Evolutionary conservation across 1,140 invertebrate genomes (phyloP), one percentile per base, ranked within the genome.

Genomic region (Lordiphosa clarofinis): DNA sequence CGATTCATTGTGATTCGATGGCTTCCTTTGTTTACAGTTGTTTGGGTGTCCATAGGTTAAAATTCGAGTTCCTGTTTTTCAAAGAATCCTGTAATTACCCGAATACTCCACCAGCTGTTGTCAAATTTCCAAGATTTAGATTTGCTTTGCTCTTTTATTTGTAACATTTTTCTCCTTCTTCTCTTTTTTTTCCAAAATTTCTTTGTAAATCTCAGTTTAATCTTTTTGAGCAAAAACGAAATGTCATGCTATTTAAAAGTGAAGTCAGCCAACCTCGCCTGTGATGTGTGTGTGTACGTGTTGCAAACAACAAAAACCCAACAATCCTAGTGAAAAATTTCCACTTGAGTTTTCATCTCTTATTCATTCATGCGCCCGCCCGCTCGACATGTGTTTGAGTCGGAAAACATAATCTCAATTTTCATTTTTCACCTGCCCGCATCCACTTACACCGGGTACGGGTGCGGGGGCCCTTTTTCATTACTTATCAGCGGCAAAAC

Each of bases 341-440:
- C 78, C 76, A 82, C 76, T 82, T 82, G 78, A 82, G 76, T 84
- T 82, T 81, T 46, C 48, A 58, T 43, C 38, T 48, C 46, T 49
- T 54, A 35, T 33, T 42, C 66, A 68, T 79, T 79, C 74, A 76
- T 74, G 70, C 67, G 60, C 40, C 67, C 62, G 61, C 58, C 56
- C 57, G 10, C 52, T 46, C 63, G 63, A 82, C 76, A 82, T 82
- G 72, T 82, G 76, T 84, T 82, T 84, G 72, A 81, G 75, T 62
- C 28, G 38, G 52, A 49, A 52, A 69, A 52, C 50, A 67, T 79
- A 79, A 81, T 82, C 76, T 82, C 76, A 61, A 76, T 84, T 82
- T 82, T 68, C 59, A 82, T 82, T 76, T 84, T 82, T 84, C 76
- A 81, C 76, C 76, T 81, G 76, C 76, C 76, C 76, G 76, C 72